These are phyloP conservation scores for Proteles cristata DNA, from an alignment of 2,113 vertebrate genomes.

Conservation along the genomic window DNA sequence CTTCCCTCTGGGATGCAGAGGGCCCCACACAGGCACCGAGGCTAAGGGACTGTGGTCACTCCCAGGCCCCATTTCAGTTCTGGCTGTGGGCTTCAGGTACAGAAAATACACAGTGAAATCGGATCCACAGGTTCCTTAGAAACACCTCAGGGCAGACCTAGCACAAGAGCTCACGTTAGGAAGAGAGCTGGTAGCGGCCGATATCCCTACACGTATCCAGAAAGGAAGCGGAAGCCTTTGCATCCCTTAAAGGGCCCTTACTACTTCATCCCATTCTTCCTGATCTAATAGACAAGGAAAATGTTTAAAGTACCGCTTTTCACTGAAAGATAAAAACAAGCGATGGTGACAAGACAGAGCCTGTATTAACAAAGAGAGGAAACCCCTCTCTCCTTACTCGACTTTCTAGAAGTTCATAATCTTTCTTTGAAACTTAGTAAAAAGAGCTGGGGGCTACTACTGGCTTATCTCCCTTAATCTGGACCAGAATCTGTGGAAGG, in stretches of 20 bases:
- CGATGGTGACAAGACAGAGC: neutral
- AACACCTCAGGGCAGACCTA: neutral
- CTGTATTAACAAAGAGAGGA: neutral
- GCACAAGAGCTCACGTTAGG: neutral
- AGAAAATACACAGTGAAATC: neutral
- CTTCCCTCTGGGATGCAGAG: neutral
- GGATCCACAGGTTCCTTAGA: neutral
- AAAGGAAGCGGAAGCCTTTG: neutral
- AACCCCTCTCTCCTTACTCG: neutral
- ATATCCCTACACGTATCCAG: fast-evolving
- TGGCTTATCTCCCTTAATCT: neutral
- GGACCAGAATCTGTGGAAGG: neutral
- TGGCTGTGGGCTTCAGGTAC: neutral
- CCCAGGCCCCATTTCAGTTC: neutral
- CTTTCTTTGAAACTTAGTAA: neutral
- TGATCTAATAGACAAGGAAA: neutral
- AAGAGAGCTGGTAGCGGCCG: neutral
- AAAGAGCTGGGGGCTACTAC: neutral
- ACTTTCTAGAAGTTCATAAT: neutral
- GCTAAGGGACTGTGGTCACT: neutral
- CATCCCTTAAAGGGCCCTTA: neutral
- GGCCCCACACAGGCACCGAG: neutral
- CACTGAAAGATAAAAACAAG: neutral
- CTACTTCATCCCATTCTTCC: neutral
- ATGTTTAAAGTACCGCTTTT: neutral